phyloP scores from a whole-genome alignment of 2,888 invertebrate genomes.

The Xestobium rufovillosum region DNA sequence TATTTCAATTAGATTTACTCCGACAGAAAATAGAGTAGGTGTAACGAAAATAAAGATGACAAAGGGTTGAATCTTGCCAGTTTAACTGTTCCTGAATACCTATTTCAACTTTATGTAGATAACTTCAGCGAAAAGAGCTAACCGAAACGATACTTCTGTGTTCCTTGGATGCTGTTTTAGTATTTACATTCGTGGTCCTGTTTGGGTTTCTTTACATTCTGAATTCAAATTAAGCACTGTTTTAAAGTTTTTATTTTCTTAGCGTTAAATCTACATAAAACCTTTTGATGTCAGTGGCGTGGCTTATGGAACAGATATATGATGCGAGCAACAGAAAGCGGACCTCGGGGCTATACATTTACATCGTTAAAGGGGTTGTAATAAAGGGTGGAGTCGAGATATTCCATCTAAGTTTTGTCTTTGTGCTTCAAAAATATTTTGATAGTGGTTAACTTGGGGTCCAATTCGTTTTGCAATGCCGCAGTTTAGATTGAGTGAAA shows the following conservation, averaged over 20 bases:
- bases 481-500: no score
- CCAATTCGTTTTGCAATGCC: not conserved
- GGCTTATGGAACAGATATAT: slow-evolving; percentile 36
- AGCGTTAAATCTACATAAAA: slow-evolving; percentile 42
- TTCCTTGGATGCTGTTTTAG: not conserved
- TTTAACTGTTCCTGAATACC: no score
- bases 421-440: slow-evolving; percentile 43
- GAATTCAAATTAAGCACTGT: slow-evolving; percentile 40
- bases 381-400: slow-evolving; percentile 38
- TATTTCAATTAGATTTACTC: no score
- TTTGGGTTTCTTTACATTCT: slow-evolving; percentile 37
- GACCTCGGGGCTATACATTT: slow-evolving; percentile 39
- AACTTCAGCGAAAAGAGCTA: no score
- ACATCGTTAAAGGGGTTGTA: slow-evolving; percentile 42
- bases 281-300: slow-evolving; percentile 41
- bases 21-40: no score
- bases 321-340: slow-evolving; percentile 32
- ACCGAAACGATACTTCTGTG: no score
- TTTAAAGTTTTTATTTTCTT: slow-evolving; percentile 44
- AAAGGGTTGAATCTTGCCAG: no score
- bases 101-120: no score
- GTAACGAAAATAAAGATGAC: no score
- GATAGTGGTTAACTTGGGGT: slow-evolving; percentile 31
- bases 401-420: slow-evolving; percentile 43
- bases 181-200: slow-evolving; percentile 17